Base-by-base conservation (phyloP, 1,140 invertebrate genomes). In the Drosophila ananassae region DNA sequence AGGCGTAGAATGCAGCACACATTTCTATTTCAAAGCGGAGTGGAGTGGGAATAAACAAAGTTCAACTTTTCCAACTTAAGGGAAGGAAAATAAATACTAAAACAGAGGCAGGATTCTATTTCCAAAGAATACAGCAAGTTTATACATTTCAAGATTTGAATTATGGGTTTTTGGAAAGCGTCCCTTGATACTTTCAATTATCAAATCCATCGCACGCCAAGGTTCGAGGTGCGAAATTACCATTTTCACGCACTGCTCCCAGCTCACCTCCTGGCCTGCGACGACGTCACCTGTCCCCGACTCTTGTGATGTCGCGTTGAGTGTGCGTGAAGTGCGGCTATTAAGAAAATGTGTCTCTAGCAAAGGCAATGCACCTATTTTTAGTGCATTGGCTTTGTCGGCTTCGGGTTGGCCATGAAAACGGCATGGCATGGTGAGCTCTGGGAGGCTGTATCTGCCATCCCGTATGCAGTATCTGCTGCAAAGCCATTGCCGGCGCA, bases 311-410 rank as follows among this genome's bases (percentile, higher is more conserved):
- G 63, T n/a, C n/a, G n/a, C n/a, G n/a, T n/a, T 13, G 68, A 51
- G 83, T 52, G 64, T 85, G 82, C 82, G 74, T 85, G 81, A 81
- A 85, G 80, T 78, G 71, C 57, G 64, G 48, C 82, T 81, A 78
- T 87, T 85, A 85, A 80, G 71, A 69, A 84, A 87, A 87, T 85
- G 68, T 75, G 72, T 76, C 73, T 69, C 56, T 69, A 4, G 57
- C 52, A 64, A 85, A 78, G 78, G 82, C 81, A 81, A 82, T 78
- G 82, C 52, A 71, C 79, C 74, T 79, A 87, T 85, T 85, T 85
- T 75, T 68, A 89, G 82, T 87, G 71, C 78, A 87, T 85, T 89
- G 83, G 61, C 83, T 72, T 63, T 37, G 71, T 32, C 76, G 64
- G 51, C 72, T 77, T 76, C 52, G 54, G 73, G 52, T 73, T 85